Evolutionary conservation across 2,888 invertebrate species (phyloP).

Genomic region (Philereme vetulata): DNA sequence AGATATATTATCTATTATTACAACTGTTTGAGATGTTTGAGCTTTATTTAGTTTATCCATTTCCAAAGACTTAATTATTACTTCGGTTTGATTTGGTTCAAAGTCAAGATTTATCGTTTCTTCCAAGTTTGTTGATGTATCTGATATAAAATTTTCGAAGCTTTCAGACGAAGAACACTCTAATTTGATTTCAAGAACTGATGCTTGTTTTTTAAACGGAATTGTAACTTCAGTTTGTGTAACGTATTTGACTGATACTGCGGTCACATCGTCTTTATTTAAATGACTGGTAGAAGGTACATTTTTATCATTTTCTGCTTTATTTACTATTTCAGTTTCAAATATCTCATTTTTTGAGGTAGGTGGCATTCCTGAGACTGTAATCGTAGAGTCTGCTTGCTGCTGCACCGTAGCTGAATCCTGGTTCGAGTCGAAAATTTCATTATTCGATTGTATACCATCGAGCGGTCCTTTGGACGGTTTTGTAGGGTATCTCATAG

Average conservation of each 20-base stretch:
- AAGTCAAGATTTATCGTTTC: constrained; percentile 1
- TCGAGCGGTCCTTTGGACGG: background rate
- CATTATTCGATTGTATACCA: background rate
- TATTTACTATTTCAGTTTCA: background rate
- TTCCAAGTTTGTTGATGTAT: background rate
- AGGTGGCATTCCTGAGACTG: background rate
- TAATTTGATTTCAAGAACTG: background rate
- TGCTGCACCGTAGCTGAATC: background rate
- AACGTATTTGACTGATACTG: background rate
- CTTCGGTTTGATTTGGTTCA: background rate
- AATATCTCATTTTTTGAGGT: background rate
- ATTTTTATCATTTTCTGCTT: background rate
- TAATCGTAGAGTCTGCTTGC: background rate
- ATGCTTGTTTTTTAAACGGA: constrained; percentile 7
- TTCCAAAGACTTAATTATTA: background rate
- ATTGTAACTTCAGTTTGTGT: background rate
- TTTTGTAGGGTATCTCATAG: constrained; percentile 4
- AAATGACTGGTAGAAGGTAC: background rate
- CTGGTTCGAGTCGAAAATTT: background rate
- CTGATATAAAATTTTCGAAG: background rate
- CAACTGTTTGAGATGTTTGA: background rate
- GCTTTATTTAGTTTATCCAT: constrained; percentile 1
- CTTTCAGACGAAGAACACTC: background rate
- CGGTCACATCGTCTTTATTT: background rate
- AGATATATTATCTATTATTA: background rate